Base-by-base conservation (phyloP, 2,113 vertebrate genomes). In the Danionella cerebrum region DNA sequence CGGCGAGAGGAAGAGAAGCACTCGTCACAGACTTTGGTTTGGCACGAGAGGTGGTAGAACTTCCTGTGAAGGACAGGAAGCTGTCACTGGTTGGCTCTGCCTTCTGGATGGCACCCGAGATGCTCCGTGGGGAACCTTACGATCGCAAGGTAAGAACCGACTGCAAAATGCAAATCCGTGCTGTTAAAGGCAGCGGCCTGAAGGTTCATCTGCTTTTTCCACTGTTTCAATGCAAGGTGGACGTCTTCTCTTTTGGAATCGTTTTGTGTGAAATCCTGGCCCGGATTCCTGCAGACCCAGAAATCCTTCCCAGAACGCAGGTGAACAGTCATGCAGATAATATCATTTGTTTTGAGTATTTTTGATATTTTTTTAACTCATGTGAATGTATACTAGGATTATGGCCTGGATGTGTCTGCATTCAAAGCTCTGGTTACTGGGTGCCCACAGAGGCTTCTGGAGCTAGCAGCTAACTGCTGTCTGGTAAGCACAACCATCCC, bases 41-140 rank as follows among this genome's bases (percentile, higher is more conserved):
- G 75, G 92, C 91, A 48, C 82, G 90, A 47, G 91, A 93, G 48
- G 92, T 93, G 75, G 88, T 88, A 31, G 92, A 93, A 76, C 77
- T 85, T 24, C 85, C 91, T 0, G 78, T 84, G 13, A 89, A 90
- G 74, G 85, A 90, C 63, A 84, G 92, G 77, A 94, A 94, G 76
- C 71, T 94, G 13, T 94, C 91, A 1, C 74, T 94, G 44, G 91
- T 94, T 65, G 91, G 92, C 19, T 93, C 91, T 0, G 91, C 92
- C 35, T 94, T 93, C 83, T 94, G 92, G 92, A 94, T 94, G 91
- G 91, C 91, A 3, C 91, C 92, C 0, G 91, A 94, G 77, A 94
- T 93, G 92, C 81, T 94, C 24, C 80, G 91, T 2, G 92, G 92
- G 21, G 92, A 94, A 57, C 91, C 84, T 0, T 94, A 93, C 0